Base-by-base conservation (phyloP, 2,888 invertebrate species). In the Acrocyrtus sp. region DNA sequence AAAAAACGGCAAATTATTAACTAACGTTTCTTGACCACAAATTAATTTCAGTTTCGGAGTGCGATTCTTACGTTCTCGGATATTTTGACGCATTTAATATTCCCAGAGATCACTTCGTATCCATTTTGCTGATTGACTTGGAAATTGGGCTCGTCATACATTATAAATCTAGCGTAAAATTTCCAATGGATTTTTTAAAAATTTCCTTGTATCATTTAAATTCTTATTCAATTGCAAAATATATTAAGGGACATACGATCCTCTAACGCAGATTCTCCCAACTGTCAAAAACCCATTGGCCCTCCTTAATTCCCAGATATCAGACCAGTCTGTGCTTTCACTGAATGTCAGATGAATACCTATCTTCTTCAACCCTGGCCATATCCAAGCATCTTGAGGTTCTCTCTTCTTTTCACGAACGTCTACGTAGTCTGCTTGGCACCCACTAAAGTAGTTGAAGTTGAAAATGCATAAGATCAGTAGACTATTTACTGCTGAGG, bases 211-310 rank as follows among this genome's bases (percentile, higher is more conserved):
- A 43, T 57, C 12, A 26, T 39, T 56, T 39, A 39, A 56, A 17
- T 22, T 34, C 6, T 6, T 53, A 21, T 17, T n/a, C n/a, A n/a
- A n/a, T n/a, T n/a, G n/a, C n/a, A n/a, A n/a, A n/a, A n/a, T n/a
- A n/a, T n/a, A n/a, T n/a, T n/a, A n/a, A n/a, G n/a, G n/a, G 39
- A n/a, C 72, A 54, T 65, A 72, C 72, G 45, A 43, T 41, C 72
- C 72, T 27, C 17, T 63, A 4, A 72, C 48, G 34, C 72, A 72
- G 6, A 72, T 39, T 8, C 19, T 50, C 47, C 72, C 72, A 2
- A 51, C 4, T 0, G 72, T 51, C 2, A n/a, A 39, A 51, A 72
- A 72, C 6, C 72, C 72, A n/a, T 50, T 39, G 12, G 8, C 12
- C 2, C 5, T 34, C 56, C 63, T 21, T n/a, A 47, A 21, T 12